Evolutionary conservation across 2,888 invertebrate genomes (phyloP).

Genomic region (Antitype chi): DNA sequence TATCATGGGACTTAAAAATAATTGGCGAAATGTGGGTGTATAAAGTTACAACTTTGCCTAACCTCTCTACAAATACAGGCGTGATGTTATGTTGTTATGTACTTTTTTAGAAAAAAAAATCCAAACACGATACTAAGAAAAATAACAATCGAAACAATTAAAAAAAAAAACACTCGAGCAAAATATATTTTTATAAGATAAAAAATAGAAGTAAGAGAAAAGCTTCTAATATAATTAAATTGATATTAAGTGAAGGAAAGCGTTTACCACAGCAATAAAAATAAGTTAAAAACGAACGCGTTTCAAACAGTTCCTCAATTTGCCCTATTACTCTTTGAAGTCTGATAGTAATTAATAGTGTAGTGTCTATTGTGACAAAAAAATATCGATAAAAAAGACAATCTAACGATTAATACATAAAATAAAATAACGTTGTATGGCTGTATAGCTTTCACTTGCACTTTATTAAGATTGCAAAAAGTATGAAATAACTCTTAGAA

Average conservation of each 20-base stretch:
- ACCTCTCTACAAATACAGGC: not conserved
- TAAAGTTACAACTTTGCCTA: no score
- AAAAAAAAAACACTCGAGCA: not conserved
- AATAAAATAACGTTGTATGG: rapidly evolving
- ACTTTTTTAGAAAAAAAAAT: not conserved
- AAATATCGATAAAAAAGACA: constrained; percentile 43
- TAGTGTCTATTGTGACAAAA: constrained; percentile 3
- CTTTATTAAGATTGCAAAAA: not conserved
- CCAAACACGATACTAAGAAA: not conserved
- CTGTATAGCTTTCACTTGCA: not conserved
- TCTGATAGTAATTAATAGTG: constrained; percentile 65
- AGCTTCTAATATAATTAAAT: constrained; percentile 36
- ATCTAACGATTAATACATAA: no score
- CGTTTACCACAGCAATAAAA: constrained; percentile 41
- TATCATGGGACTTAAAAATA: no score
- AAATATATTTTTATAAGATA: constrained; percentile 20
- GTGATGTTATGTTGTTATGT: not conserved
- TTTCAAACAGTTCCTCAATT: constrained; percentile 47
- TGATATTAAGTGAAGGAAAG: constrained; percentile 20
- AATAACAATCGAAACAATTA: not conserved
- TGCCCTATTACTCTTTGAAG: constrained; percentile 66
- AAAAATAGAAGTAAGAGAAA: constrained; percentile 19
- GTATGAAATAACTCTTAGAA: not conserved
- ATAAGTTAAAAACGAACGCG: constrained; percentile 34
- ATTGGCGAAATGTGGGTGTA: no score